phyloP scores from a whole-genome alignment of 2,797 vertebrate genomes.

The Pteronotus mesoamericanus region DNA sequence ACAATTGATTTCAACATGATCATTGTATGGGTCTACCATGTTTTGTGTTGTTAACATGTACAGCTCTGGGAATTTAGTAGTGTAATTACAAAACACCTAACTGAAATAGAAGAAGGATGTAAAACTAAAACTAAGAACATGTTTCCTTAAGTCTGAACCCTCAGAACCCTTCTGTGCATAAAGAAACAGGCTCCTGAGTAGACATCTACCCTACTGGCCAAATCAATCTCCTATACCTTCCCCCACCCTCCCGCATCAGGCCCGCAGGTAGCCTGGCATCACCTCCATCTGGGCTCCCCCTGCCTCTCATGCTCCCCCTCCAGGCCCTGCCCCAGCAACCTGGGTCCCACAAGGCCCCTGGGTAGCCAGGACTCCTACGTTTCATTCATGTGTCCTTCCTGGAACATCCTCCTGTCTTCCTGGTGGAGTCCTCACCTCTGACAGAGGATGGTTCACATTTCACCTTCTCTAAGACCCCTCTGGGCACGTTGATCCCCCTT shows the following conservation, averaged over 20 bases:
- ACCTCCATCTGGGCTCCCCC: background rate
- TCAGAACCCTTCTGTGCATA: background rate
- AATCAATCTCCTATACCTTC: background rate
- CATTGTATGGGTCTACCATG: background rate
- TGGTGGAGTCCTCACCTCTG: background rate
- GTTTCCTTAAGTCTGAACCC: background rate
- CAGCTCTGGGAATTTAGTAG: background rate
- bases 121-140: background rate
- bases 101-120: background rate
- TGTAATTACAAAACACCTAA: background rate
- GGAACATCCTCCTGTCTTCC: background rate
- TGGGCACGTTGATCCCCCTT: background rate
- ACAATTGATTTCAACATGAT: background rate
- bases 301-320: background rate
- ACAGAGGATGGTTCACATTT: background rate
- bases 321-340: background rate
- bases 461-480: background rate
- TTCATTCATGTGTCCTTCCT: background rate
- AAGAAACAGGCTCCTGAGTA: background rate
- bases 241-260: background rate
- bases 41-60: background rate
- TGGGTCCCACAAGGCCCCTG: rapidly evolving
- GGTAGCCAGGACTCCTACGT: background rate
- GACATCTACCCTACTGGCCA: background rate
- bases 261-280: background rate